Base-by-base conservation (phyloP, 2,797 vertebrate genomes). In the Propithecus deckenii region DNA sequence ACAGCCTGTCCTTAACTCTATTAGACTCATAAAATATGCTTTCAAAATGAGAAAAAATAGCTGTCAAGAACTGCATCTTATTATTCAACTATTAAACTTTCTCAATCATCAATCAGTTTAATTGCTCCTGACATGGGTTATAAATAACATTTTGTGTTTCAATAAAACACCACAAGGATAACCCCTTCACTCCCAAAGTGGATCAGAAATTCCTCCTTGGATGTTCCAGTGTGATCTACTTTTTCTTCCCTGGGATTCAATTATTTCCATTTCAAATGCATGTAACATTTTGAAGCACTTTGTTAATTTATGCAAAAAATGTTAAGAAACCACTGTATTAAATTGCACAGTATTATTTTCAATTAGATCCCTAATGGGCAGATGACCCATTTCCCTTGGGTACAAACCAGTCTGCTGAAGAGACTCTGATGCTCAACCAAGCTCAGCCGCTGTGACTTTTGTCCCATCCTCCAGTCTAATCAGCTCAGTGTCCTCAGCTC, bases 81-180 rank as follows among this genome's bases (percentile, higher is more conserved):
- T 97, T 97, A 98, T 93, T 97, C 97, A 98, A 98, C 96, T 98
- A 97, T 97, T 98, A 98, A 97, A 97, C 92, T 97, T 96, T 97
- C 96, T 88, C 95, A 97, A 98, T 97, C 98, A 97, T 96, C 97
- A 96, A 96, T 98, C 97, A 98, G 93, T 96, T 97, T 98, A 98
- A 98, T 95, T 98, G 96, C 97, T 96, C 91, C 96, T 96, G 96
- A 98, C 97, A 96, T 3, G 63, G 89, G 91, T 90, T 98, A 97
- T 93, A 98, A 98, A 98, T 96, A 98, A 97, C 94, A 86, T 79
- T 96, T 89, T 94, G 94, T 81, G 92, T 92, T 92, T 98, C 96
- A 96, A 93, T 85, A 93, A 94, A 97, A 95, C 1, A 85, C 32
- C n/a, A 89, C 63, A 25, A 25, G 55, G 50, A 14, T 95, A 97